These are phyloP conservation scores for Synergus laeviventris DNA, from an alignment of 2,888 invertebrate genomes.

Conservation along the genomic window DNA sequence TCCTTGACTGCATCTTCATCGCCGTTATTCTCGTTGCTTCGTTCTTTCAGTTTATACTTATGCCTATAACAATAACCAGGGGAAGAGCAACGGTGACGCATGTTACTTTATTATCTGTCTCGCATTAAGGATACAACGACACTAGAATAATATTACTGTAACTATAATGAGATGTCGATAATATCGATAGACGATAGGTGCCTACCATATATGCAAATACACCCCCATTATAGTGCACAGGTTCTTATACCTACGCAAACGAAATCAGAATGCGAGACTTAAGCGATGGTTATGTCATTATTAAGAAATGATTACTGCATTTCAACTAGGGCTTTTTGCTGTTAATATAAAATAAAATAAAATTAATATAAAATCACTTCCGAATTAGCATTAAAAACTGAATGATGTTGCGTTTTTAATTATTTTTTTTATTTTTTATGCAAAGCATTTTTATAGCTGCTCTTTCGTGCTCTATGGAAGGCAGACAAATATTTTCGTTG, in stretches of 20 bases:
- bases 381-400: background rate
- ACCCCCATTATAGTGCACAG: background rate
- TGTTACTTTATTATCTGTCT: constrained; percentile 50
- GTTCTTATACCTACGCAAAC: background rate
- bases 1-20: constrained; percentile 68
- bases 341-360: too few species aligned
- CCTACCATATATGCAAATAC: background rate
- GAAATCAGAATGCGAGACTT: constrained; percentile 35
- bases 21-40: constrained; percentile 48
- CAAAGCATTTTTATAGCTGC: background rate
- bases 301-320: constrained; percentile 31
- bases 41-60: constrained; percentile 52
- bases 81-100: constrained; percentile 43
- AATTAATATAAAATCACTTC: too few species aligned
- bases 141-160: constrained; percentile 24
- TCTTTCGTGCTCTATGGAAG: background rate
- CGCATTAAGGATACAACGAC: constrained; percentile 49
- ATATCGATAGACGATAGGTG: background rate
- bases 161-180: constrained; percentile 22
- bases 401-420: background rate
- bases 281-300: constrained; percentile 26
- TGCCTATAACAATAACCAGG: constrained; percentile 40
- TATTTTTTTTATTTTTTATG: background rate
- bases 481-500: background rate
- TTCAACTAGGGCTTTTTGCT: constrained; percentile 17